Evolutionary conservation across 2,797 vertebrate species (phyloP).

Genomic region (Siniperca obscura): DNA sequence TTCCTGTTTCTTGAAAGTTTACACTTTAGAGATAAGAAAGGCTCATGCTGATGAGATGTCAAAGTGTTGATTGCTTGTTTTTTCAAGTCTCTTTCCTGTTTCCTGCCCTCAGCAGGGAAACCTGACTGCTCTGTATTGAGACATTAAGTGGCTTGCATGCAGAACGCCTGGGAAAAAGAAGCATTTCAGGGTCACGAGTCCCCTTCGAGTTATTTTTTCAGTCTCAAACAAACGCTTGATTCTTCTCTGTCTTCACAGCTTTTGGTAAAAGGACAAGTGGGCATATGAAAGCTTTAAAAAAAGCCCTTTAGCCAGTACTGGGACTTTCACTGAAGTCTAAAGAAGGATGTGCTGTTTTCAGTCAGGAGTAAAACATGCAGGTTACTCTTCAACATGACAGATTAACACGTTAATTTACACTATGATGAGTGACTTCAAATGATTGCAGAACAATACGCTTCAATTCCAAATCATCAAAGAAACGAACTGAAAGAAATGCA

Average conservation of each 20-base stretch:
- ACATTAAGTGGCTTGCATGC: not conserved
- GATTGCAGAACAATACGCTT: not conserved
- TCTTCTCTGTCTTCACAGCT: conserved; percentile 11
- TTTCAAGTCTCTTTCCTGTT: conserved; percentile 21
- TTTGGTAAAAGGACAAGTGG: not conserved
- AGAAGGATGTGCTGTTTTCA: not conserved
- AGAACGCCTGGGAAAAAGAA: not conserved
- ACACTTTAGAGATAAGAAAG: not conserved
- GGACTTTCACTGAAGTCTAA: not conserved
- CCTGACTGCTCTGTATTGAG: not conserved
- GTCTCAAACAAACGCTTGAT: conserved; percentile 33
- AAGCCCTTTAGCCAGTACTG: not conserved
- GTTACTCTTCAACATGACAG: not conserved
- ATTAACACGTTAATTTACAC: not conserved
- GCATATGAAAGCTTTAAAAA: conserved; percentile 24
- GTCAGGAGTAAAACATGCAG: not conserved
- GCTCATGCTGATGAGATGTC: conserved; percentile 23
- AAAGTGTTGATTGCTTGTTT: conserved; percentile 21
- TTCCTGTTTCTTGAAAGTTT: not conserved
- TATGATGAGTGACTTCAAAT: not conserved
- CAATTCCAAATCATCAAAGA: not conserved
- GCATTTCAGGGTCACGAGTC: conserved; percentile 6
- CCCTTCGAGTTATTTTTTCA: conserved; percentile 11
- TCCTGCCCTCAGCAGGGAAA: conserved; percentile 28
- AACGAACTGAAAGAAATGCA: too few relatives aligned